Evolutionary conservation across 2,113 vertebrate species (phyloP), one percentile per base, ranked within the genome.

Genomic region (Cololabis saira): DNA sequence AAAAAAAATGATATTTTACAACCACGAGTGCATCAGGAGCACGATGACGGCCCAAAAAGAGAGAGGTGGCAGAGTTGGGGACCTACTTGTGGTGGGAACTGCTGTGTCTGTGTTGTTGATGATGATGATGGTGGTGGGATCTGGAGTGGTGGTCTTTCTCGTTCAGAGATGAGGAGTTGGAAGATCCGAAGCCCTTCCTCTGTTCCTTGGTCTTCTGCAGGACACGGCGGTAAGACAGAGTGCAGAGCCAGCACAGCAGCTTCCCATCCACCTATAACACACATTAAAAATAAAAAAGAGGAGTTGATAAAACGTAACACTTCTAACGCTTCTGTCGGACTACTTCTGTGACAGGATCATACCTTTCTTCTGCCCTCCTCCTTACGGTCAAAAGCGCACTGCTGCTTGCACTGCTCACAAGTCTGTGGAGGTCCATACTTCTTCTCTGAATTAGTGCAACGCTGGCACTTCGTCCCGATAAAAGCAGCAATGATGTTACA

Each of bases 401-500:
- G 97, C 77, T 99, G 98, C 71, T 99, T 99, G 91, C 97, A 99
- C 89, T 99, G 97, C 55, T 99, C 97, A 41, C 97, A 98, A 0
- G 97, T 96, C 87, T 98, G 97, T 67, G 97, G 97, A 0, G 97
- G 95, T 68, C 97, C 96, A 1, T 99, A 97, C 76, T 98, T 98
- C 89, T 99, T 99, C 91, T 99, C 97, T 0, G 97, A 98, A 92
- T 99, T 99, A 63, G 98, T 97, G 81, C 97, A 98, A 61, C 97
- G 96, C 82, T 99, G 97, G 83, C 98, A 98, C 88, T 99, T 98
- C 47, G 97, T 98, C 68, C 98, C 98, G 47, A 99, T 99, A 82
- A 99, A 99, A 0, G 98, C 98, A 61, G 98, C 98, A 64, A 99
- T 99, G 61, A 99, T 98, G 90, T 99, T 99, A 95, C 98, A 99